Percentiles rank a stretch among this genome's conserved stretches.
Conservation (phyloP, 1,140 invertebrate species). For the Trichonephila clavipes region DNA sequence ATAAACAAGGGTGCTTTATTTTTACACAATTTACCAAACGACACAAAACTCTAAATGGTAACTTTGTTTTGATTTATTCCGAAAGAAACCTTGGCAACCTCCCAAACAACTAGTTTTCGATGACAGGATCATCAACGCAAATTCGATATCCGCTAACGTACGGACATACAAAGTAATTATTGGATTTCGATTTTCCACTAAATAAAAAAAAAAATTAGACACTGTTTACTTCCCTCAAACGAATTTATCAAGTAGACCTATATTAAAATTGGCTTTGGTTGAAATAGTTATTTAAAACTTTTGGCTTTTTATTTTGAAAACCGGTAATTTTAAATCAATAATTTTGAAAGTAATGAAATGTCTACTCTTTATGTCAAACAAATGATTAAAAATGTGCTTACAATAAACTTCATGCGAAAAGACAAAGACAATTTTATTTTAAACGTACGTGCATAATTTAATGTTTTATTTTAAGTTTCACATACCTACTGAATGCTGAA, state of each 20-base stretch:
- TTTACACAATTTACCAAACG: not conserved
- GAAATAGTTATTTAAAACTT: not conserved
- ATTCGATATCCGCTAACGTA: not conserved
- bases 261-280: not conserved
- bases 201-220: not conserved
- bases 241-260: not conserved
- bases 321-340: too few species aligned
- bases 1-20: not conserved
- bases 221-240: not conserved
- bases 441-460: too few species aligned
- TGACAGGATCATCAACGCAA: not conserved
- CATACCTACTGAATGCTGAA: not conserved
- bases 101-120: not conserved
- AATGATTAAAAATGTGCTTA: too few species aligned
- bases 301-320: too few species aligned
- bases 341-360: too few species aligned
- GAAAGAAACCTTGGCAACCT: not conserved
- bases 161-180: constrained; percentile 11
- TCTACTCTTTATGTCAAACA: too few species aligned
- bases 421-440: too few species aligned
- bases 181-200: not conserved
- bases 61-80: not conserved
- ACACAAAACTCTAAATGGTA: not conserved
- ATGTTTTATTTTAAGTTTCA: too few species aligned
- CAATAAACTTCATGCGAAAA: too few species aligned